A percentile compares a stretch with the other conserved stretches of the same genome.
Evolutionary conservation across 2,888 invertebrate species (phyloP).

Genomic region (Xanthia icteritia): DNA sequence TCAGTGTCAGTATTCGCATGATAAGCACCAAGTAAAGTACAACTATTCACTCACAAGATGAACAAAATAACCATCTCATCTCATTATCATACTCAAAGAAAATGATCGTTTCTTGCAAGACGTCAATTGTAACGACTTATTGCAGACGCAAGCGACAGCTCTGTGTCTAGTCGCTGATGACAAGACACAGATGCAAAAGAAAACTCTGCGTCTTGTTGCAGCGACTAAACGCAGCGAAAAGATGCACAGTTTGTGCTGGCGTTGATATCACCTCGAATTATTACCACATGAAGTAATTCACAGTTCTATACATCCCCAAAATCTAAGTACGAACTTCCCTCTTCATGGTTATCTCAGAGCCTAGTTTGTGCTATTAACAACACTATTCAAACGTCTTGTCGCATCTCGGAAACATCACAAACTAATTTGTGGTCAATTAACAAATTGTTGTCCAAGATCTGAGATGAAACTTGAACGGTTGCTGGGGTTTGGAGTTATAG

Average conservation of each 20-base stretch:
- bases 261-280: neutral
- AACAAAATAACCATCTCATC: too few relatives aligned
- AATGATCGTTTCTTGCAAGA: neutral
- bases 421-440: constrained; percentile 46
- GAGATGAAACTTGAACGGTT: constrained; percentile 20
- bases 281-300: constrained; percentile 1
- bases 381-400: constrained; percentile 20
- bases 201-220: neutral
- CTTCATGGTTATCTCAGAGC: neutral
- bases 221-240: neutral
- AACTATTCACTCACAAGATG: too few relatives aligned
- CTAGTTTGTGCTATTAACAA: constrained; percentile 25
- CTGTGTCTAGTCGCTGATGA: neutral
- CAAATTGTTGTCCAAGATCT: constrained; percentile 29
- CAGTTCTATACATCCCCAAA: neutral
- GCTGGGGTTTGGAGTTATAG: neutral
- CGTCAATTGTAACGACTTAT: neutral
- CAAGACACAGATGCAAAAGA: neutral
- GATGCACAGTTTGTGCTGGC: neutral
- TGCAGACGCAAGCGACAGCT: neutral
- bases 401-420: constrained; percentile 3
- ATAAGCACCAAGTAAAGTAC: too few relatives aligned
- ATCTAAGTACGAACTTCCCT: neutral
- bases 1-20: too few relatives aligned
- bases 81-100: neutral